A percentile compares a stretch with the other conserved stretches of the same genome.
Conservation (phyloP, 1,140 invertebrate species). For the Meloidogyne chitwoodi region DNA sequence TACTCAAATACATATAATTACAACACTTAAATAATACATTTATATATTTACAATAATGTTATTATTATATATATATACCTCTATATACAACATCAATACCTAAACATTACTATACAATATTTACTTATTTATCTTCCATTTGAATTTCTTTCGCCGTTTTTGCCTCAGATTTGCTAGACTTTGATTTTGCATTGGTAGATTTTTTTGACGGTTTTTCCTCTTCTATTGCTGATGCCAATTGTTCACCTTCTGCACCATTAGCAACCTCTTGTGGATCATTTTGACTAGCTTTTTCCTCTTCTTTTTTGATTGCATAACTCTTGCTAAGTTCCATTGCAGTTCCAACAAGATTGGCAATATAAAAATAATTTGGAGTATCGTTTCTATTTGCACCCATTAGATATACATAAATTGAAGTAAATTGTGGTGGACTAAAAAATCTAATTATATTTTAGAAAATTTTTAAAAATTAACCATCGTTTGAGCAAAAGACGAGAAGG, state of each 20-base stretch:
- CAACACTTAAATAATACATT: too few relatives aligned
- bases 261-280: not conserved
- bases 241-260: not conserved
- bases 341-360: slow-evolving; percentile 19
- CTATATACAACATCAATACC: too few relatives aligned
- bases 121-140: not conserved
- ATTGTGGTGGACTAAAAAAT: slow-evolving; percentile 23
- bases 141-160: not conserved
- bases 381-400: slow-evolving; percentile 22
- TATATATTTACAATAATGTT: too few relatives aligned
- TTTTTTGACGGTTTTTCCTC: not conserved
- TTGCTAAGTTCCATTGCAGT: slow-evolving; percentile 16
- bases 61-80: too few relatives aligned
- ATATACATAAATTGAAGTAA: slow-evolving; percentile 33
- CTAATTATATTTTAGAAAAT: not conserved
- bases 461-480: not conserved
- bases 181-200: not conserved
- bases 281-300: not conserved
- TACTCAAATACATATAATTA: too few relatives aligned
- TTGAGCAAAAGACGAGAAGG: slow-evolving; percentile 27
- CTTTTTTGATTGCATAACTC: not conserved
- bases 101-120: not conserved
- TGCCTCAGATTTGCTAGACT: not conserved
- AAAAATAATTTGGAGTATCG: slow-evolving; percentile 22
- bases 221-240: not conserved